A percentile compares a stretch with the other conserved stretches of the same genome.
Evolutionary conservation across 2,888 invertebrate genomes (phyloP).

Genomic region (Diplolepis rosae): DNA sequence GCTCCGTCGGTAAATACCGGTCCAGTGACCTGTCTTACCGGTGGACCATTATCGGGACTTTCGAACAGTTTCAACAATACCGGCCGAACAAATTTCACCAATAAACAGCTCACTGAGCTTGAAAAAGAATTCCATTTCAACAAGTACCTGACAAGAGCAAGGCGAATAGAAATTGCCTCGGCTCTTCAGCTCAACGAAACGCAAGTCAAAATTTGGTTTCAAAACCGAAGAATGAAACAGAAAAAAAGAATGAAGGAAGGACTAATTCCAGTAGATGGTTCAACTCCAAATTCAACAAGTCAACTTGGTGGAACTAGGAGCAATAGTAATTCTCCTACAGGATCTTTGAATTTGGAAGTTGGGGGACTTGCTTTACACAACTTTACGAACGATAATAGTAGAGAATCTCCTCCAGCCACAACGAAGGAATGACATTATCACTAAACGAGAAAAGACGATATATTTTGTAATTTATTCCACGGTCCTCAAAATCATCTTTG

Average conservation of each 20-base stretch:
- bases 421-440: slow-evolving; percentile 65
- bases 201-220: slow-evolving; percentile 99
- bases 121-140: slow-evolving; percentile 99
- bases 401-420: slow-evolving; percentile 77
- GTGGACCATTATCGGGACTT: slow-evolving; percentile 57
- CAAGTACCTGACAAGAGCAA: slow-evolving; percentile 96
- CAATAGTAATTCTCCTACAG: slow-evolving; percentile 70
- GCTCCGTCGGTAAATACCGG: slow-evolving; percentile 56
- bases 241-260: slow-evolving; percentile 98
- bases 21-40: slow-evolving; percentile 57
- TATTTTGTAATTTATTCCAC: background rate
- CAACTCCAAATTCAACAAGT: slow-evolving; percentile 57
- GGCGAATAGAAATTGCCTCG: slow-evolving; percentile 98
- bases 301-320: slow-evolving; percentile 69
- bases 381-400: slow-evolving; percentile 82
- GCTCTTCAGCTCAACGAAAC: slow-evolving; percentile 97
- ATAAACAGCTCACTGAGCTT: slow-evolving; percentile 98
- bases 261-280: slow-evolving; percentile 80
- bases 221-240: slow-evolving; percentile 98
- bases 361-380: slow-evolving; percentile 57
- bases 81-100: slow-evolving; percentile 98
- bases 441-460: background rate
- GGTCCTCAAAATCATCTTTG: background rate
- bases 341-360: slow-evolving; percentile 64
- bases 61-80: slow-evolving; percentile 81